These are phyloP conservation scores for Amphipyra berbera DNA, from an alignment of 2,888 invertebrate species.

Conservation along the genomic window DNA sequence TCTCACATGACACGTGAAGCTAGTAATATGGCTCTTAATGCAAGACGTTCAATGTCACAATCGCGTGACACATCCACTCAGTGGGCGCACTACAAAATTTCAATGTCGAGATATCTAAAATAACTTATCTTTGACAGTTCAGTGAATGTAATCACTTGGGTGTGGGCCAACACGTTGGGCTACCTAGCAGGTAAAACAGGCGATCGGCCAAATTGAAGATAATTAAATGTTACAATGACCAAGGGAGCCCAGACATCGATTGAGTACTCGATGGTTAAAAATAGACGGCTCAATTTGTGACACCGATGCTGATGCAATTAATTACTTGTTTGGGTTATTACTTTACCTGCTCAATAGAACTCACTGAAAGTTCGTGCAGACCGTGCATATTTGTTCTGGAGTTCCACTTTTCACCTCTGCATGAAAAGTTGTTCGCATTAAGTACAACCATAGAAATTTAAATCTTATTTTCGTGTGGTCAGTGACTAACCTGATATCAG, in stretches of 20 bases:
- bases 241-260: constrained; percentile 80
- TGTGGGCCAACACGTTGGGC: constrained; percentile 75
- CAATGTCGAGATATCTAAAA: constrained; percentile 88
- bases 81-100: constrained; percentile 71
- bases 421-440: no score
- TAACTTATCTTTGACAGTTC: constrained; percentile 89
- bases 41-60: constrained; percentile 69
- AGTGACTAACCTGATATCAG: no score
- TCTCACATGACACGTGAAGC: constrained; percentile 11
- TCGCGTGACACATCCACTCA: constrained; percentile 70
- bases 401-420: no score
- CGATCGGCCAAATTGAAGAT: constrained; percentile 86
- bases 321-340: constrained; percentile 29
- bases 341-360: constrained; percentile 5
- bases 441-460: no score
- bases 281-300: constrained; percentile 65
- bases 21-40: constrained; percentile 60
- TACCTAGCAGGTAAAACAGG: constrained; percentile 87
- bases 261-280: constrained; percentile 66
- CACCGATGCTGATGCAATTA: constrained; percentile 46
- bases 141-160: constrained; percentile 87
- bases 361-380: not conserved
- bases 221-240: constrained; percentile 87
- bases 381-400: no score
- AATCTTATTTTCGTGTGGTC: no score